Percentiles rank a stretch among this genome's conserved stretches.
phyloP scores from a whole-genome alignment of 2,797 vertebrate genomes.

The Rhabdophis nuchalis region DNA sequence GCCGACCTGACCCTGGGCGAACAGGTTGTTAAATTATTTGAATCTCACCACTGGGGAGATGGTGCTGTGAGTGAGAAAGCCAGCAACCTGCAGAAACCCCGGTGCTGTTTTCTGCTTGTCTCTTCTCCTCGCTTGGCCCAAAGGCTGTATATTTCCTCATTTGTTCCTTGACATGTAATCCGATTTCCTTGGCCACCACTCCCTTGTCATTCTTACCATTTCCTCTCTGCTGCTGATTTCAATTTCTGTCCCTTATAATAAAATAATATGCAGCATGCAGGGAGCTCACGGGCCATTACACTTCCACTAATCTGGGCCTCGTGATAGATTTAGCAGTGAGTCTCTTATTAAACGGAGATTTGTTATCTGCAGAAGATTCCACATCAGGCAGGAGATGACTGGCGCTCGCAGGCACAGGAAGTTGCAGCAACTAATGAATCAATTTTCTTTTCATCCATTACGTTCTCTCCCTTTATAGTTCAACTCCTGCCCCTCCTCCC shows the following conservation, averaged over 20 bases:
- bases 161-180: neutral
- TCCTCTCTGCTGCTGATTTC: neutral
- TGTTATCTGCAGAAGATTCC: neutral
- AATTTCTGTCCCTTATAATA: neutral
- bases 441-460: slow-evolving; percentile 5
- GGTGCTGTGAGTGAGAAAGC: neutral
- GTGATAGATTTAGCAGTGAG: slow-evolving; percentile 17
- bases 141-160: neutral
- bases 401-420: slow-evolving; percentile 15
- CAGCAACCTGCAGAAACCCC: neutral
- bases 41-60: neutral
- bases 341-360: slow-evolving; percentile 41
- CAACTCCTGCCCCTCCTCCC: neutral
- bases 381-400: slow-evolving; percentile 23
- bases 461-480: neutral
- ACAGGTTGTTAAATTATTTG: too few relatives aligned
- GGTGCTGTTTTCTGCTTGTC: neutral
- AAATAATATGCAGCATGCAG: neutral
- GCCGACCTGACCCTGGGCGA: too few relatives aligned
- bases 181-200: neutral
- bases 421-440: slow-evolving; percentile 25
- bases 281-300: slow-evolving; percentile 10
- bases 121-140: fast-evolving
- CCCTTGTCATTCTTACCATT: neutral
- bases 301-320: slow-evolving; percentile 29